Evolutionary conservation across 2,113 vertebrate species (phyloP), one percentile per base, ranked within the genome.

Genomic region (Jacana jacana): DNA sequence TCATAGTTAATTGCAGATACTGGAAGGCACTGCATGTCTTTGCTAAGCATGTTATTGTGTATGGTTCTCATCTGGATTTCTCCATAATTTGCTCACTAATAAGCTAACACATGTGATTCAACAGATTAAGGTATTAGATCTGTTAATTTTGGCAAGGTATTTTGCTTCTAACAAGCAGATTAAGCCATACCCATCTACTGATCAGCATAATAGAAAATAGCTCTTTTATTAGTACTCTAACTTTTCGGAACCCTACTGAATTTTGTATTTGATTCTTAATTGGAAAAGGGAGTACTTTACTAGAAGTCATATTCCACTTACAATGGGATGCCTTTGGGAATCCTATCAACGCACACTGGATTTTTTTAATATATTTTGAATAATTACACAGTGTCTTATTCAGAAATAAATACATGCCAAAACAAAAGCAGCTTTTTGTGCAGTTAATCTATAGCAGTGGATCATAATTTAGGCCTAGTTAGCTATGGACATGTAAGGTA

Each of bases 91-190:
- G 13, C 70, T 85, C 80, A 24, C 76, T 91, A 58, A 72, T 76
- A 73, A 30, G 39, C 39, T 57, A 37, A 40, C 0, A 0, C 0
- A 3, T 81, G 82, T 87, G 81, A 35, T 91, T 70, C 81, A 65
- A 42, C 65, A 86, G 61, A 63, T 93, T 39, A 93, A 84, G 48
- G 73, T 87, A 51, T 73, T 92, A 89, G 65, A 80, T 76, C 58
- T 69, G 57, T 91, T 93, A 81, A 65, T 95, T 87, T 84, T 89
- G 80, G 69, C 48, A 76, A 84, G 80, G 17, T 79, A 39, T n/a
- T 90, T 93, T 8, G 60, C 40, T 91, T 89, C 52, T 89, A 89
- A 79, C 11, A 37, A 91, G 61, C 55, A 84, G 72, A 81, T 87
- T 69, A 92, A 33, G 19, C 72, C 76, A 46, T 79, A 49, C 44